A percentile compares a stretch with the other conserved stretches of the same genome.
Conservation (phyloP, 1,140 invertebrate species). For the Pseudomyrmex cubaensis region DNA sequence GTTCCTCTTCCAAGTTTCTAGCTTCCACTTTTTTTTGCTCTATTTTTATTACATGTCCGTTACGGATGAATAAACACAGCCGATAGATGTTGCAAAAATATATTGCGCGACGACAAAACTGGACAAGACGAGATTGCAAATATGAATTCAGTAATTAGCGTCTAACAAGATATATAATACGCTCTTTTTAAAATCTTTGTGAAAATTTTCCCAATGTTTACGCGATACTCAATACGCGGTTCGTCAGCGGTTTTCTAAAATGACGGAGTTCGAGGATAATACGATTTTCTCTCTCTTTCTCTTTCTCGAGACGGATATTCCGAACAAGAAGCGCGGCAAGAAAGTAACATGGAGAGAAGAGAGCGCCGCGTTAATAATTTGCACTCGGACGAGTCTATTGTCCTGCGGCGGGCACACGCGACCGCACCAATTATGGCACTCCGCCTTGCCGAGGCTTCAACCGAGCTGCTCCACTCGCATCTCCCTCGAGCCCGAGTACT, state of each 20-base stretch:
- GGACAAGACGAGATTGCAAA: neutral
- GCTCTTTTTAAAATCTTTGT: neutral
- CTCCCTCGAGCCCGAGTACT: conserved; percentile 35
- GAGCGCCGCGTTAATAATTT: conserved; percentile 82
- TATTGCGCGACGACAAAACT: neutral
- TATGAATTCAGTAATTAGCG: neutral
- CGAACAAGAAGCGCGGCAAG: conserved; percentile 26
- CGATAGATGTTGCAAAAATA: neutral
- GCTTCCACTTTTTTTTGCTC: neutral
- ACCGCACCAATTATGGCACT: conserved; percentile 84
- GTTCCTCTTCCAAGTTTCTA: neutral
- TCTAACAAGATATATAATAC: neutral
- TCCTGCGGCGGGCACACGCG: conserved; percentile 80
- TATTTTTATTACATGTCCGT: conserved; percentile 10
- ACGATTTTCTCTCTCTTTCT: too few species aligned
- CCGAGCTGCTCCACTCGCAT: conserved; percentile 60
- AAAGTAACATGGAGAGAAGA: conserved; percentile 64
- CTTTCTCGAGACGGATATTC: conserved; percentile 7
- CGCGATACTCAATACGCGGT: too few species aligned
- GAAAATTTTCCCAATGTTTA: neutral
- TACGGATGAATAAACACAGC: neutral
- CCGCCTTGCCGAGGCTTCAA: conserved; percentile 75
- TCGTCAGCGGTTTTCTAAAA: neutral
- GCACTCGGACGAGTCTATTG: conserved; percentile 84
- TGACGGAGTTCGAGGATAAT: neutral